phyloP scores from a whole-genome alignment of 2,888 invertebrate species.

The Spatulosminthurus flaviceps region DNA sequence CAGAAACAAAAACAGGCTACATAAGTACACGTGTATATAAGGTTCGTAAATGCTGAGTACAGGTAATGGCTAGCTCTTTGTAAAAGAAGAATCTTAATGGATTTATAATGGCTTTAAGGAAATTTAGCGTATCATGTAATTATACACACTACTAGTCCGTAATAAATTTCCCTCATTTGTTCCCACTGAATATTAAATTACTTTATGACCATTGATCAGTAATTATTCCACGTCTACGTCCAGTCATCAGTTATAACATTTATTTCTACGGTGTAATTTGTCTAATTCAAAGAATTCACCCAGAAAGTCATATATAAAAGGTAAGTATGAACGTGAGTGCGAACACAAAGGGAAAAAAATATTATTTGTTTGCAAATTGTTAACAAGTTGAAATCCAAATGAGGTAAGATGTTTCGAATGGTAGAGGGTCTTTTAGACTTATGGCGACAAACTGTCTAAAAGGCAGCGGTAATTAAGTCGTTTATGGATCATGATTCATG shows the following conservation, averaged over 20 bases:
- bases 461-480: slow-evolving; percentile 20
- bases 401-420: neutral
- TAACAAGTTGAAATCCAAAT: neutral
- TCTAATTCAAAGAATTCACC: too few relatives aligned
- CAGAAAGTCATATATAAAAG: too few relatives aligned
- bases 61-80: too few relatives aligned
- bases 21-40: too few relatives aligned
- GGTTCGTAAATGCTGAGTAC: too few relatives aligned
- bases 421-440: neutral
- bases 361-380: slow-evolving; percentile 2
- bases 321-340: neutral
- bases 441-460: slow-evolving; percentile 38
- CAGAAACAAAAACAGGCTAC: too few relatives aligned
- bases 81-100: neutral
- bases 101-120: slow-evolving; percentile 5
- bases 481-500: slow-evolving; percentile 35
- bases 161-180: slow-evolving; percentile 1
- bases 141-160: neutral
- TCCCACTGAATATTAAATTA: neutral
- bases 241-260: neutral
- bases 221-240: neutral
- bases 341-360: neutral
- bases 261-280: neutral
- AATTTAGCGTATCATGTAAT: slow-evolving; percentile 8
- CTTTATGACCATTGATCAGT: slow-evolving; percentile 8